Percentiles rank a stretch among this genome's conserved stretches.
Conservation (phyloP, 2,888 invertebrate species). For the Drosophila tripunctata region DNA sequence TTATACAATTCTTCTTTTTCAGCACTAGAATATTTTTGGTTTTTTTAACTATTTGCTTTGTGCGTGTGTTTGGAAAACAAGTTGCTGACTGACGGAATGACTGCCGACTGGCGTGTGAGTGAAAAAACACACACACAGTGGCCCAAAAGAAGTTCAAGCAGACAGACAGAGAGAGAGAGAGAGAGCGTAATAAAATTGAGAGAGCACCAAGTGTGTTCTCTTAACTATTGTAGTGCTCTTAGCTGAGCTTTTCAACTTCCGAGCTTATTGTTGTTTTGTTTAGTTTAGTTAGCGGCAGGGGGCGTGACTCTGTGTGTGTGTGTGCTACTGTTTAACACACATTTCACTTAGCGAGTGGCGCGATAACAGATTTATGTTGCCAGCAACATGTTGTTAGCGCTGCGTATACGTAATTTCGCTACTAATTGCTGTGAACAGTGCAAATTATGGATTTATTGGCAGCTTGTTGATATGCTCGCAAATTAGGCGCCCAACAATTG, state of each 20-base stretch:
- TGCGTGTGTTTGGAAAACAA: slow-evolving; percentile 62
- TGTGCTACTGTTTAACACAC: slow-evolving; percentile 17
- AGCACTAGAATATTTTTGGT: not conserved
- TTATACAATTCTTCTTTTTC: not conserved
- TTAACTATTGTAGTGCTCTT: slow-evolving; percentile 33
- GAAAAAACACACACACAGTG: slow-evolving; percentile 45
- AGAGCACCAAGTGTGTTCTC: slow-evolving; percentile 13
- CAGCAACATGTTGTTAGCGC: slow-evolving; percentile 46
- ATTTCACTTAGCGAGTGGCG: not conserved
- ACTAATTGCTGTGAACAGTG: slow-evolving; percentile 32
- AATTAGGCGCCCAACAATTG: slow-evolving; percentile 38
- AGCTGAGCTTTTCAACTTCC: slow-evolving; percentile 22
- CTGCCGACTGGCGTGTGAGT: slow-evolving; percentile 37
- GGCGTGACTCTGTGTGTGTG: not conserved
- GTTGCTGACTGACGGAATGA: slow-evolving; percentile 60
- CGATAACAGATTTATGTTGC: slow-evolving; percentile 4
- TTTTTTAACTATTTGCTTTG: slow-evolving; percentile 13
- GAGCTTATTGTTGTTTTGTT: slow-evolving; percentile 9
- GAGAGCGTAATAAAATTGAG: not conserved
- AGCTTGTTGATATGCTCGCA: slow-evolving; percentile 3
- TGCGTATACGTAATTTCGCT: slow-evolving; percentile 59
- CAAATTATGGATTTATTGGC: slow-evolving; percentile 28
- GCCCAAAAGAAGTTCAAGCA: slow-evolving; percentile 56
- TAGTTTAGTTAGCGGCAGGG: not conserved
- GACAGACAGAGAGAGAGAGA: slow-evolving; percentile 11